Evolutionary conservation across 2,113 vertebrate species (phyloP), one percentile per base, ranked within the genome.

Genomic region (Meriones unguiculatus): DNA sequence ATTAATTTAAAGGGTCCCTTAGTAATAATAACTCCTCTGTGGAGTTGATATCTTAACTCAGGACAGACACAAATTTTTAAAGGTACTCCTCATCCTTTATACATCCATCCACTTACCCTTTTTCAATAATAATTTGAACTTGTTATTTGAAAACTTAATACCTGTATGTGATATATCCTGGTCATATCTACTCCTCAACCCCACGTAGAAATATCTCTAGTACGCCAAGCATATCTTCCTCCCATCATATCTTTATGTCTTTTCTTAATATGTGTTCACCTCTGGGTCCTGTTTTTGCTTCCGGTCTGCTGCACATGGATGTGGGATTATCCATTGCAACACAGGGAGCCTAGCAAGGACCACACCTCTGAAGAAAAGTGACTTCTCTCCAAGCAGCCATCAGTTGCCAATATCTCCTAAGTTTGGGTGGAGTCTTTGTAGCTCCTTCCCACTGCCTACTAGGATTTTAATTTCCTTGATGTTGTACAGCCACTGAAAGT

Each of bases 21-120:
- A 87, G 89, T 46, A 92, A 89, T 95, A 97, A 85, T 94, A 64
- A 78, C 2, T 41, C 50, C 0, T 76, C 84, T 87, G 32, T 67
- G 9, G 7, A 96, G 17, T 1, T 84, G 70, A 70, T 5, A 41
- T n/a, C 67, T 64, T 80, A 91, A 65, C 17, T 35, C 67, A 46
- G 12, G 67, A 41, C 3, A 22, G 32, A 80, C 12, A 77, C 2
- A 30, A 24, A 86, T 65, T 69, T 54, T 85, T 94, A 54, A 85
- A 92, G 10, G 2, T 85, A 86, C 0, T 25, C 24, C 32, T 91
- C 10, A 41, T 28, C 75, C 90, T 35, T 82, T 22, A 96, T 87
- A 86, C 14, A 92, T 89, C 38, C 5, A 80, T 90, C 12, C 15
- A 46, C 9, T 18, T 65, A 62, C 17, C 22, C 10, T 82, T 38